Percentiles rank a stretch among this genome's conserved stretches.
These are phyloP conservation scores for Platichthys stellatus DNA, from an alignment of 2,113 vertebrate species.

Conservation along the genomic window DNA sequence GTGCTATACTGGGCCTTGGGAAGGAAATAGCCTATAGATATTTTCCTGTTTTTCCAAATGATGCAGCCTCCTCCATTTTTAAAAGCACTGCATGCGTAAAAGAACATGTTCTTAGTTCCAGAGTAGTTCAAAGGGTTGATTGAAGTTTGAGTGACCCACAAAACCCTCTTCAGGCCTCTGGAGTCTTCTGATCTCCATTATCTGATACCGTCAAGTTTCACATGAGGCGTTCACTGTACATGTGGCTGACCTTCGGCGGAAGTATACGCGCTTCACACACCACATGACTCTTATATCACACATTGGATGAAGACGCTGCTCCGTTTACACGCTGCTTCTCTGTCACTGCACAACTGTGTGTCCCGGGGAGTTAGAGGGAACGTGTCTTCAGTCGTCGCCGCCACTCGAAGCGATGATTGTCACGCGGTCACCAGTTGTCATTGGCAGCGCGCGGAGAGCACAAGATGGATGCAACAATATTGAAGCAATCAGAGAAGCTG, in stretches of 20 bases:
- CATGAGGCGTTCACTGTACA: neutral
- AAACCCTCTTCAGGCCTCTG: neutral
- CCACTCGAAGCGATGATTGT: constrained; percentile 19
- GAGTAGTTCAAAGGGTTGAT: too few relatives aligned
- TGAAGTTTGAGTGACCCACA: neutral
- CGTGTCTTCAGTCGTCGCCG: constrained; percentile 10
- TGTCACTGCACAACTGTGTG: neutral
- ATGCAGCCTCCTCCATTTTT: neutral
- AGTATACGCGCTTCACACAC: neutral
- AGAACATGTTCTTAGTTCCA: neutral
- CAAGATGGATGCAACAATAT: neutral
- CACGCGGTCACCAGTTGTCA: neutral
- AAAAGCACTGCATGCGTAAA: neutral
- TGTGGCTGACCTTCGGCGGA: neutral
- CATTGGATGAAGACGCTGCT: neutral
- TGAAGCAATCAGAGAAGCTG: neutral
- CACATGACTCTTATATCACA: neutral
- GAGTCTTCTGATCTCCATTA: neutral
- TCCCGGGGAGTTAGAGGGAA: neutral
- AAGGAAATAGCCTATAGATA: neutral
- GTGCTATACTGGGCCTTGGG: neutral
- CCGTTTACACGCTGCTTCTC: too few relatives aligned
- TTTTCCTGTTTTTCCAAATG: constrained; percentile 2
- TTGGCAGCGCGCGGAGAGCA: neutral
- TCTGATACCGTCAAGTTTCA: neutral